Evolutionary conservation across 2,113 vertebrate species (phyloP), one percentile per base, ranked within the genome.

Genomic region (Alaudala cheleensis): DNA sequence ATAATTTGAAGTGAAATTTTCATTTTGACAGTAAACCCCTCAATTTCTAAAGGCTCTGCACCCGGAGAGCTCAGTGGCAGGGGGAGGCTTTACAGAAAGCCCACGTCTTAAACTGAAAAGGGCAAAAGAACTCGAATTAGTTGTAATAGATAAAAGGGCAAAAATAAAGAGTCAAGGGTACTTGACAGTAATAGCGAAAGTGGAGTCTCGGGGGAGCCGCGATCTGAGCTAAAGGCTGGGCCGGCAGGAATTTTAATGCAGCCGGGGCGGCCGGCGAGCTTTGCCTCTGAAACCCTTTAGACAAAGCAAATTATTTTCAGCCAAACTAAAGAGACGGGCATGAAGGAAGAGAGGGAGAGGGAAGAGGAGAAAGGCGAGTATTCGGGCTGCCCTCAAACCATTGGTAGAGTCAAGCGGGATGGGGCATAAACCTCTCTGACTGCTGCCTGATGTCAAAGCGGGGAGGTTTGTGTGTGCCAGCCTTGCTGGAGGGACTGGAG

Each of bases 61-160:
- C 97, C 97, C 96, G 88, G 92, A 98, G 98, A 97, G 97, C 97
- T 97, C 95, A 80, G 97, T 98, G 97, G 97, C 97, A 98, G 97
- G 98, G 97, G 98, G 97, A 97, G 98, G 98, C 98, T 98, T 98
- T 98, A 96, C 97, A 95, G 96, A 98, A 98, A 98, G 98, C 98
- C 98, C 98, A 98, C 98, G 98, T 99, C 98, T 98, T 98, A 98
- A 98, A 98, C 98, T 99, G 99, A 99, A 99, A 99, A 99, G 99
- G 99, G 99, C 99, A 99, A 98, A 98, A 98, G 98, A 99, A 98
- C 99, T 98, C 97, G 98, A 99, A 99, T 99, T 99, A 99, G 99
- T 99, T 99, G 99, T 99, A 99, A 99, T 98, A 99, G 99, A 99
- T 99, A 99, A 99, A 99, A 99, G 99, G 99, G 99, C 99, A 99